A percentile compares a stretch with the other conserved stretches of the same genome.
These are phyloP conservation scores for Linnaemya vulpina DNA, from an alignment of 2,888 invertebrate genomes.

Conservation along the genomic window DNA sequence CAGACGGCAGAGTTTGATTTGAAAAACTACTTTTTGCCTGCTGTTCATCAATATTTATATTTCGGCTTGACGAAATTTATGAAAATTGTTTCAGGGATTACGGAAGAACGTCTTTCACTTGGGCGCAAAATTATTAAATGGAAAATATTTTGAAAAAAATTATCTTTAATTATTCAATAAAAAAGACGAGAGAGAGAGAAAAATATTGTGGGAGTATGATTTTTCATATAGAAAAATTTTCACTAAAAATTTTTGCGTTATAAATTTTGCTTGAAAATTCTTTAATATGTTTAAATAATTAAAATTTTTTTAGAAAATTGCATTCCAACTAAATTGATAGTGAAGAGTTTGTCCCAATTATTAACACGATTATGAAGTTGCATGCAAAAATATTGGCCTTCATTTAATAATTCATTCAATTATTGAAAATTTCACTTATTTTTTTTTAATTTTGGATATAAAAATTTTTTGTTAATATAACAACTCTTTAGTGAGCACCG, in stretches of 20 bases:
- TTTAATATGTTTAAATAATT: neutral
- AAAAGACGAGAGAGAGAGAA: too few relatives aligned
- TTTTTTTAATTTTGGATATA: too few relatives aligned
- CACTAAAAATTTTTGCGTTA: neutral
- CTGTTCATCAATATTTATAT: slow-evolving; percentile 54
- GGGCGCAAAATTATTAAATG: too few relatives aligned
- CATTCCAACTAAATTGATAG: neutral
- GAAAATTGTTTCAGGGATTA: slow-evolving; percentile 30
- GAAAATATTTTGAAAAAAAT: slow-evolving; percentile 21
- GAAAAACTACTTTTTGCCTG: slow-evolving; percentile 15
- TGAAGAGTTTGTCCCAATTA: neutral
- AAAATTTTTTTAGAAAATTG: neutral
- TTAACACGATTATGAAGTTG: neutral
- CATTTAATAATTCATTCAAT: neutral
- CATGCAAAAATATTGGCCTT: neutral
- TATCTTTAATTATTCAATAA: too few relatives aligned
- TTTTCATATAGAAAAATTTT: neutral
- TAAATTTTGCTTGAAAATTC: neutral
- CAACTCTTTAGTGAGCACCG: too few relatives aligned
- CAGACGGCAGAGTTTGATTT: neutral
- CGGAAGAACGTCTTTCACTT: too few relatives aligned
- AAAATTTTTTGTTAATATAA: too few relatives aligned
- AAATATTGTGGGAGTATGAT: too few relatives aligned
- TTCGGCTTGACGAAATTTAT: slow-evolving; percentile 53
- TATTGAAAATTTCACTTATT: too few relatives aligned